These are phyloP conservation scores for Triops cancriformis DNA, from an alignment of 1,140 invertebrate genomes.

Conservation along the genomic window DNA sequence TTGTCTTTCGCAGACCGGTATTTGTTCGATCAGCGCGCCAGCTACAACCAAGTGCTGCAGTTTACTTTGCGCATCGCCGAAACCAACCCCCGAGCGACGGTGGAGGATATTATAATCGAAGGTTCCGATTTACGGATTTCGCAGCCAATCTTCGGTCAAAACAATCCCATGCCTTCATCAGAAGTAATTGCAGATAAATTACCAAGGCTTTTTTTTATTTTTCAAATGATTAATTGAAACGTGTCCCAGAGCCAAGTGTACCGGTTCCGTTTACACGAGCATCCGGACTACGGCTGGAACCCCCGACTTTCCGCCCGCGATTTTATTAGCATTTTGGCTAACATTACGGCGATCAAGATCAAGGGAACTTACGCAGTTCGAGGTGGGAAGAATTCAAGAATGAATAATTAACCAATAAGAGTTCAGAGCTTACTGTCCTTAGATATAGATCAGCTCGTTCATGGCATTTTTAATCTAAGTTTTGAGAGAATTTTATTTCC, in stretches of 20 bases:
- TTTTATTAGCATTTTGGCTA: conserved; percentile 84
- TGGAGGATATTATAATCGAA: conserved; percentile 81
- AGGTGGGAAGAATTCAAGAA: conserved; percentile 45
- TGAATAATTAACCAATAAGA: no score
- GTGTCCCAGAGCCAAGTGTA: conserved; percentile 58
- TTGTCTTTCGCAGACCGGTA: conserved; percentile 57
- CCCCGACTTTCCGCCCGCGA: conserved; percentile 72
- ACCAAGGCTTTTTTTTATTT: no score
- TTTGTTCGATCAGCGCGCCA: conserved; percentile 83
- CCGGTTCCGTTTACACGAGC: conserved; percentile 78
- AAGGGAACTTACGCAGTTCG: conserved; percentile 75
- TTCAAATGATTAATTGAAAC: not conserved
- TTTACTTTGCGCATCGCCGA: conserved; percentile 82
- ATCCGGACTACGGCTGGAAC: conserved; percentile 83
- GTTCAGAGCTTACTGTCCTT: no score
- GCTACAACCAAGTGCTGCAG: conserved; percentile 88
- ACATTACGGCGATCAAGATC: conserved; percentile 89
- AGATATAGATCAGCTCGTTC: no score
- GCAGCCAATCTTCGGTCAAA: conserved; percentile 83
- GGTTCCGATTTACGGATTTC: conserved; percentile 68
- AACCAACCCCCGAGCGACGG: conserved; percentile 55
- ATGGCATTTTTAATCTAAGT: no score
- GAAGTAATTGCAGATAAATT: conserved; percentile 45
- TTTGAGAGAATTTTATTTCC: no score
- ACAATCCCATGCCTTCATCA: conserved; percentile 66